Evolutionary conservation across 2,888 invertebrate species (phyloP).

Genomic region (Trichopoda pennipes): DNA sequence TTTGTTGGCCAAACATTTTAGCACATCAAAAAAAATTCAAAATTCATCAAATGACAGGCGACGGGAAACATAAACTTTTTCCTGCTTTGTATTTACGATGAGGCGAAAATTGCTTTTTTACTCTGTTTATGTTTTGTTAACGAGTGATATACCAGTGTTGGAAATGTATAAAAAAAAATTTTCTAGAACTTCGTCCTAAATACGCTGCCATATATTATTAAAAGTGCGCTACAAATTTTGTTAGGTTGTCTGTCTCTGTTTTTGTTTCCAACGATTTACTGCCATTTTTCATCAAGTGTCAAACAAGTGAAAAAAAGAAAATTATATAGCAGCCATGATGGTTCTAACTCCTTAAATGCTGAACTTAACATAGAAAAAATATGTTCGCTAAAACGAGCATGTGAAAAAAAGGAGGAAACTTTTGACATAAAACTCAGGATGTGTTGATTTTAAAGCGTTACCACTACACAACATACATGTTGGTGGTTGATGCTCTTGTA

Average conservation of each 20-base stretch:
- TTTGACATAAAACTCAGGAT: slow-evolving; percentile 62
- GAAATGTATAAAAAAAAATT: no score
- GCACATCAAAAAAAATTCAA: slow-evolving; percentile 4
- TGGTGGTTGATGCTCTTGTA: neutral
- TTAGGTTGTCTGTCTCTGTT: slow-evolving; percentile 24
- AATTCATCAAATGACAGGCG: slow-evolving; percentile 8
- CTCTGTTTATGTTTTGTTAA: neutral
- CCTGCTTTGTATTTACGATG: neutral
- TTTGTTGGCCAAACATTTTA: no score
- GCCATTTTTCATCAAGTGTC: slow-evolving; percentile 65
- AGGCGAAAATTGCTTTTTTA: neutral
- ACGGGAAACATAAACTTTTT: neutral
- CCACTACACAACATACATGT: neutral
- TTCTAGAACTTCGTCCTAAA: slow-evolving; percentile 47
- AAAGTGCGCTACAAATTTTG: slow-evolving; percentile 50
- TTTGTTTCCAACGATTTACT: slow-evolving; percentile 35
- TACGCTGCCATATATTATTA: slow-evolving; percentile 33
- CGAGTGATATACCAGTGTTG: slow-evolving; percentile 12
- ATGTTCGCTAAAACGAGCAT: neutral
- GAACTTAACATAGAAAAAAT: slow-evolving; percentile 8
- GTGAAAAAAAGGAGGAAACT: slow-evolving; percentile 12
- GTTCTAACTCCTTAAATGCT: slow-evolving; percentile 15
- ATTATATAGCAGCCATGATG: slow-evolving; percentile 8
- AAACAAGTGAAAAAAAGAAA: slow-evolving; percentile 52
- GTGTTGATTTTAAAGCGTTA: slow-evolving; percentile 30